Evolutionary conservation across 2,113 vertebrate genomes (phyloP).

Genomic region (Pseudorasbora parva): DNA sequence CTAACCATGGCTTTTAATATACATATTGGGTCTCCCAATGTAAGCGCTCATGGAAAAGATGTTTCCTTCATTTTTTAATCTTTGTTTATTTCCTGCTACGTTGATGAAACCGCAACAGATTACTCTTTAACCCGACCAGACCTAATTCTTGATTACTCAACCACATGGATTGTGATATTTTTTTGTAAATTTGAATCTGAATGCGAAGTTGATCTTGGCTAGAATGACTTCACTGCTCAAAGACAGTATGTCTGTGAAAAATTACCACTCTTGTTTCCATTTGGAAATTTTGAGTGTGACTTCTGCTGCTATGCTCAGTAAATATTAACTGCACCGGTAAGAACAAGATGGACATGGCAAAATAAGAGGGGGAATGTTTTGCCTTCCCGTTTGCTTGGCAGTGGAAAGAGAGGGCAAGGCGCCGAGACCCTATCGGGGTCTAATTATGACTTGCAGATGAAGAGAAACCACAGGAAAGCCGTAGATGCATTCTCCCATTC

Average conservation of each 20-base stretch:
- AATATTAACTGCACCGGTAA: conserved; percentile 28
- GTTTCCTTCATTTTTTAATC: neutral
- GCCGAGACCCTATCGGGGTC: conserved; percentile 35
- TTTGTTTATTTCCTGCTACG: conserved; percentile 4
- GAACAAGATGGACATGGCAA: conserved; percentile 37
- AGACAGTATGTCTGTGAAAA: conserved; percentile 1
- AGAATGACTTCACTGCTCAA: conserved; percentile 35
- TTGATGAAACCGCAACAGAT: neutral
- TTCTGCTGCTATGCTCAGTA: neutral
- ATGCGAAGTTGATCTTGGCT: neutral
- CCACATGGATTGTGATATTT: neutral
- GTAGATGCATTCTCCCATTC: conserved; percentile 57
- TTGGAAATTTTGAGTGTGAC: conserved; percentile 31
- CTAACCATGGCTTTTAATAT: neutral
- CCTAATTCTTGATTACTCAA: neutral
- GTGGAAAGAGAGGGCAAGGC: conserved; percentile 41
- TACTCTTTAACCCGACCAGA: neutral
- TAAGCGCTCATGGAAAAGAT: conserved; percentile 9
- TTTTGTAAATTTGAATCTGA: neutral
- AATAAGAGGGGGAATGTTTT: conserved; percentile 36
- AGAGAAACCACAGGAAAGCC: conserved; percentile 54
- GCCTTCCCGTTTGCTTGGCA: conserved; percentile 31
- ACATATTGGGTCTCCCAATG: neutral
- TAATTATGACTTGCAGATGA: conserved; percentile 47
- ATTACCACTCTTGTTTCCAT: conserved; percentile 34